These are phyloP conservation scores for Apteryx owenii DNA, from an alignment of 2,113 vertebrate genomes.

Conservation along the genomic window DNA sequence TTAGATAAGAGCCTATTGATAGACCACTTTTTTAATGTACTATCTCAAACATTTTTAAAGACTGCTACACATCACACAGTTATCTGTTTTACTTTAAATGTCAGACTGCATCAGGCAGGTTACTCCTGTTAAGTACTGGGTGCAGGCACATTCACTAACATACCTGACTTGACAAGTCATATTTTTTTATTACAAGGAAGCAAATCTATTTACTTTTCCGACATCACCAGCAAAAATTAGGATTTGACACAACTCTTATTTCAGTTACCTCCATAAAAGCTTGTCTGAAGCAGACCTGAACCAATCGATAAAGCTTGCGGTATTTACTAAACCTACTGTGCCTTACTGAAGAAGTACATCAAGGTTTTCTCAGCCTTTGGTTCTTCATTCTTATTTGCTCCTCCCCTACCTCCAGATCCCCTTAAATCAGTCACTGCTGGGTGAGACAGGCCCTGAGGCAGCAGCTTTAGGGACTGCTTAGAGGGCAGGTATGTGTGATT, in stretches of 20 bases:
- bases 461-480: neutral
- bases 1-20: neutral
- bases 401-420: neutral
- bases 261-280: neutral
- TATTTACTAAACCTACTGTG: neutral
- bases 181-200: neutral
- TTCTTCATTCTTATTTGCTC: neutral
- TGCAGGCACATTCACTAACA: neutral
- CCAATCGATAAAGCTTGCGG: neutral
- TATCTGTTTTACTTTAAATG: neutral
- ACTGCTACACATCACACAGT: neutral
- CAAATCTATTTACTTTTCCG: neutral
- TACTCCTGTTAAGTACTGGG: neutral
- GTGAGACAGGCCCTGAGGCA: neutral
- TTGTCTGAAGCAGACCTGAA: neutral
- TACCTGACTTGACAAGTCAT: neutral
- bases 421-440: neutral
- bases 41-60: neutral
- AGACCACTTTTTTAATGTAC: neutral
- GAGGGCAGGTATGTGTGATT: neutral
- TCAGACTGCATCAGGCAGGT: neutral
- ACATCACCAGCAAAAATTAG: neutral
- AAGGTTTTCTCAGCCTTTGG: neutral
- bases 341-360: neutral
- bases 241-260: neutral